These are phyloP conservation scores for Lutraria rhynchaena DNA, from an alignment of 1,140 invertebrate genomes.

Conservation along the genomic window DNA sequence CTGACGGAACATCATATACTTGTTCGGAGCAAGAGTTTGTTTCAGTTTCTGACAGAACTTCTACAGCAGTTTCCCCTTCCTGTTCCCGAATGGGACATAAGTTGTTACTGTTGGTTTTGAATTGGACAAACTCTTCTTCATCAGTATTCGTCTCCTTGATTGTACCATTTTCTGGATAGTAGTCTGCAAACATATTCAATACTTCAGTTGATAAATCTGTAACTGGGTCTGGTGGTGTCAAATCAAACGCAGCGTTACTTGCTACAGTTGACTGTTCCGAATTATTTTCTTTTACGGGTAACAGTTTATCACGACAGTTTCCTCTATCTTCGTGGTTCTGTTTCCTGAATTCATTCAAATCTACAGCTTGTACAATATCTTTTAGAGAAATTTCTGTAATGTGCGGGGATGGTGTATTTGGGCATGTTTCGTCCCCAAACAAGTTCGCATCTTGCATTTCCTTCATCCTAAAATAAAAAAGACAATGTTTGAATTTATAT, in stretches of 20 bases:
- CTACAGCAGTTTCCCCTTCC: neutral
- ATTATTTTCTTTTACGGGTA: constrained; percentile 1
- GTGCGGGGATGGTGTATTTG: constrained; percentile 56
- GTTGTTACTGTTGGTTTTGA: neutral
- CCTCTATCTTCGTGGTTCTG: constrained; percentile 28
- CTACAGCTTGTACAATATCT: constrained; percentile 66
- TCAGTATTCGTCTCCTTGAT: neutral
- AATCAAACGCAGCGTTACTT: constrained; percentile 27
- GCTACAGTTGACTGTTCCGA: neutral
- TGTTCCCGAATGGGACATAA: no score
- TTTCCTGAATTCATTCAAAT: constrained; percentile 53
- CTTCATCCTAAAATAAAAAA: constrained; percentile 67
- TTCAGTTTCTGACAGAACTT: constrained; percentile 11
- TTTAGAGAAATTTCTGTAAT: constrained; percentile 72
- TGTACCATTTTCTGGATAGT: neutral
- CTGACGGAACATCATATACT: constrained; percentile 26
- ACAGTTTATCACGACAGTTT: neutral
- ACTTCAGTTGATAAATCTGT: constrained; percentile 13
- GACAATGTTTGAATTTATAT: no score
- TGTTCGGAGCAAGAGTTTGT: neutral
- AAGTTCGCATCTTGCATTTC: constrained; percentile 72
- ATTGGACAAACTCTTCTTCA: neutral
- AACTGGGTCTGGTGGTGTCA: constrained; percentile 3
- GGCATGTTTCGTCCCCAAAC: constrained; percentile 60
- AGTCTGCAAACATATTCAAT: neutral